Evolutionary conservation across 1,140 invertebrate species (phyloP).

Genomic region (Halictus rubicundus): DNA sequence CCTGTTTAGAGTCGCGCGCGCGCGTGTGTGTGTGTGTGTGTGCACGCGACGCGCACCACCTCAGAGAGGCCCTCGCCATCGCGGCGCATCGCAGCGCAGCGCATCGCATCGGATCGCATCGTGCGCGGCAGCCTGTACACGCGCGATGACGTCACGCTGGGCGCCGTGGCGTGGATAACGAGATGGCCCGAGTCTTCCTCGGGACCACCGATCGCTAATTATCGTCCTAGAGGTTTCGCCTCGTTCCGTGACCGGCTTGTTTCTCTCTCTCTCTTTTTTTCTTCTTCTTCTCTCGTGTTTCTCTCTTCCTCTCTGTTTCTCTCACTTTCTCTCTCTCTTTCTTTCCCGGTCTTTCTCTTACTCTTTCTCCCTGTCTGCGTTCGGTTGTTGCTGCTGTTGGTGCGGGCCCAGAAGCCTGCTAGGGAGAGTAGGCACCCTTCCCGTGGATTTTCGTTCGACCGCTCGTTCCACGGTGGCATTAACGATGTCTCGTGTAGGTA

Average conservation of each 20-base stretch:
- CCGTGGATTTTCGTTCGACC: conserved; percentile 51
- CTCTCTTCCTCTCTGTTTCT: too few relatives aligned
- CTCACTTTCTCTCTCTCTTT: too few relatives aligned
- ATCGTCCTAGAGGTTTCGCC: conserved; percentile 65
- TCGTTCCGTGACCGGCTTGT: conserved; percentile 46
- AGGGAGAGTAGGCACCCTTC: conserved; percentile 23
- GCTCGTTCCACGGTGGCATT: conserved; percentile 59
- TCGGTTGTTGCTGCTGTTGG: background rate
- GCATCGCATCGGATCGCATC: background rate
- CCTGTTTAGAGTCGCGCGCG: conserved; percentile 30
- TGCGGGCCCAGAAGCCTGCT: conserved; percentile 15
- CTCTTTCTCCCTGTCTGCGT: too few relatives aligned
- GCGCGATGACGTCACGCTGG: conserved; percentile 67
- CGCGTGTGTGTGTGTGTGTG: too few relatives aligned
- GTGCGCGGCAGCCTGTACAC: conserved; percentile 41
- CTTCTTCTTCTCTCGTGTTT: background rate
- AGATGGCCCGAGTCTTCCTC: conserved; percentile 60
- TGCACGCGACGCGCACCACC: conserved; percentile 38
- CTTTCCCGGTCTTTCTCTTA: too few relatives aligned
- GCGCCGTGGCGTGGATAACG: conserved; percentile 70
- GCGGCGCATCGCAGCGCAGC: too few relatives aligned
- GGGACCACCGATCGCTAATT: conserved; percentile 70
- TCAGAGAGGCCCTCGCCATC: conserved; percentile 26
- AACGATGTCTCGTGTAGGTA: conserved; percentile 64
- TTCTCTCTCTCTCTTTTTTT: background rate